Base-by-base conservation (phyloP, 2,113 vertebrate genomes). In the Nipponia nippon region DNA sequence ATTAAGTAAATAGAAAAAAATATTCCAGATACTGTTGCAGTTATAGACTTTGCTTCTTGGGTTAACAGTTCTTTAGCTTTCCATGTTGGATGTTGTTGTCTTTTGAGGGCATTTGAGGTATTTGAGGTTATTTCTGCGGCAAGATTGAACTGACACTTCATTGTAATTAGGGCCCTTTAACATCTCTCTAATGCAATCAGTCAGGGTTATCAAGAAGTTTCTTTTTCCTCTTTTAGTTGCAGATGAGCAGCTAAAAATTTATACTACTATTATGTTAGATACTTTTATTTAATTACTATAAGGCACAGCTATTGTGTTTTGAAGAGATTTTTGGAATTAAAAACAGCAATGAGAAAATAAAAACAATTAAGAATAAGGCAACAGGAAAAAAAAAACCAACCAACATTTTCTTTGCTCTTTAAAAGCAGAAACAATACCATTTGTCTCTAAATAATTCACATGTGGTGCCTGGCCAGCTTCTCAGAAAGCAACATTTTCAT, bases 401-500 rank as follows among this genome's bases (percentile, higher is more conserved):
- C 11, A 86, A 71, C 14, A 44, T 80, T 81, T 69, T 83, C 42
- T 66, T 89, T 82, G 72, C 10, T 91, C 26, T 93, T 91, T 81
- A 86, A 93, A 93, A 89, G 79, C 12, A 93, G 59, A 84, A 92
- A 71, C 46, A 94, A 78, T 52, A 17, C 4, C 58, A 87, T 34
- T 46, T 83, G 17, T 59, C 38, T 78, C 46, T 93, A 94, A 95
- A 96, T 95, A 96, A 95, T 96, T 97, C 91, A 96, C 47, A 61
- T 53, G 34, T 44, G 15, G 9, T 90, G 47, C 73, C 22, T 29
- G 44, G 53, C 47, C 58, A 87, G 87, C 81, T 93, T 92, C 89
- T 94, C 92, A 85, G 84, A 95, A 94, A 77, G 82, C 40, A 83
- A 53, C 79, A 93, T 93, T 96, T 95, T 87, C 93, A 95, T 97